These are phyloP conservation scores for Drosophila micromelanica DNA, from an alignment of 1,140 invertebrate genomes.

Conservation along the genomic window DNA sequence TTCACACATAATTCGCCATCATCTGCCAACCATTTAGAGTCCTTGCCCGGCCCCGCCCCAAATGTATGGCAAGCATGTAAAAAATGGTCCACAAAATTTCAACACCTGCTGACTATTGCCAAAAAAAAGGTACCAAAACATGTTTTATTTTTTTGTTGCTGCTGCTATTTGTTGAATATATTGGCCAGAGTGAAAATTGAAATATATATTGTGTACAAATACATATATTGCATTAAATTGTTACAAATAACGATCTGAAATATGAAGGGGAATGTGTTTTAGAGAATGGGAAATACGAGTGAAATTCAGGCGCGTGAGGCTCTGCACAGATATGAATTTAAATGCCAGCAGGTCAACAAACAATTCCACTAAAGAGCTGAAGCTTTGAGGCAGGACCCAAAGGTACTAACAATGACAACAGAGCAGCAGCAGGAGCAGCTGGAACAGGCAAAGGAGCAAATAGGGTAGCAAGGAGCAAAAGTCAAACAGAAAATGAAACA, in stretches of 20 bases:
- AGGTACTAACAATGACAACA: slow-evolving; percentile 11
- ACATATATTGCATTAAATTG: slow-evolving; percentile 37
- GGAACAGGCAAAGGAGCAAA: neutral
- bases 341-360: slow-evolving; percentile 54
- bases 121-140: slow-evolving; percentile 35
- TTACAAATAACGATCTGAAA: slow-evolving; percentile 24
- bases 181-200: slow-evolving; percentile 29
- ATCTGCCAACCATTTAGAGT: slow-evolving; percentile 37
- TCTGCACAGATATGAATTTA: slow-evolving; percentile 38
- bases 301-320: neutral
- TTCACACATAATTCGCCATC: slow-evolving; percentile 43
- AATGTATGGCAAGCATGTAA: slow-evolving; percentile 8
- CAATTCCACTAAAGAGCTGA: slow-evolving; percentile 41
- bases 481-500: slow-evolving; percentile 38
- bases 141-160: slow-evolving; percentile 1
- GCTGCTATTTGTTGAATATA: slow-evolving; percentile 25
- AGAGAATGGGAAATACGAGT: slow-evolving; percentile 5
- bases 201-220: slow-evolving; percentile 20
- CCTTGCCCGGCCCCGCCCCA: neutral
- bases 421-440: neutral
- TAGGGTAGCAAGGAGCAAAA: slow-evolving; percentile 11
- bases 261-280: neutral
- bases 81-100: slow-evolving; percentile 48
- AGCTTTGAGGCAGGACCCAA: slow-evolving; percentile 6
- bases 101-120: slow-evolving; percentile 38